Percentiles rank a stretch among this genome's conserved stretches.
These are phyloP conservation scores for Umimayanthus kanabou DNA, from an alignment of 92 coral and sea anemone genomes.

Conservation along the genomic window DNA sequence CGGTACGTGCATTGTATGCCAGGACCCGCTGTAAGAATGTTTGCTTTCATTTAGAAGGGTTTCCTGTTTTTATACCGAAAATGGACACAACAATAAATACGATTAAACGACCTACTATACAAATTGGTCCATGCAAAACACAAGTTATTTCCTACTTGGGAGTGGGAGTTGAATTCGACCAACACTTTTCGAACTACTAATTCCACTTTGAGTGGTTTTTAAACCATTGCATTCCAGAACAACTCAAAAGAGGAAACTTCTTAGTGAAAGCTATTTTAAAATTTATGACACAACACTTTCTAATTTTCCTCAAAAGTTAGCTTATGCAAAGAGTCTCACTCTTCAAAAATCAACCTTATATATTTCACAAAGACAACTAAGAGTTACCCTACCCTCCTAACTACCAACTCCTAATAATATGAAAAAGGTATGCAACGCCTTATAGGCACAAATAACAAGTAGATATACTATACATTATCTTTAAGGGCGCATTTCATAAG, in stretches of 20 bases:
- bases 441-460: neutral
- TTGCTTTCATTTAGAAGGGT: neutral
- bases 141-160: neutral
- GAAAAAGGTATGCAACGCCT: constrained; percentile 36
- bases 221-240: neutral
- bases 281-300: neutral
- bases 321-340: constrained; percentile 24
- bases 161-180: neutral
- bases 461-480: constrained; percentile 23
- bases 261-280: neutral
- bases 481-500: constrained; percentile 4
- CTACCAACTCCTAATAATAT: neutral
- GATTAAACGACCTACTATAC: constrained; percentile 12
- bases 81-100: constrained; percentile 39
- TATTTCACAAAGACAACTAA: neutral
- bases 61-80: neutral
- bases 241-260: constrained; percentile 10
- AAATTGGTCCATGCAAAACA: constrained; percentile 27
- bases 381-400: neutral
- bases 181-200: neutral
- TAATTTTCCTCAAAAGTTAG: neutral
- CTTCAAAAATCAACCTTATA: constrained; percentile 9
- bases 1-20: constrained; percentile 9
- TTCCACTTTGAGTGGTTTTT: constrained; percentile 32
- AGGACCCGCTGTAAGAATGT: neutral